Conservation (phyloP, 1,140 invertebrate species). For the Nebria ingens region DNA sequence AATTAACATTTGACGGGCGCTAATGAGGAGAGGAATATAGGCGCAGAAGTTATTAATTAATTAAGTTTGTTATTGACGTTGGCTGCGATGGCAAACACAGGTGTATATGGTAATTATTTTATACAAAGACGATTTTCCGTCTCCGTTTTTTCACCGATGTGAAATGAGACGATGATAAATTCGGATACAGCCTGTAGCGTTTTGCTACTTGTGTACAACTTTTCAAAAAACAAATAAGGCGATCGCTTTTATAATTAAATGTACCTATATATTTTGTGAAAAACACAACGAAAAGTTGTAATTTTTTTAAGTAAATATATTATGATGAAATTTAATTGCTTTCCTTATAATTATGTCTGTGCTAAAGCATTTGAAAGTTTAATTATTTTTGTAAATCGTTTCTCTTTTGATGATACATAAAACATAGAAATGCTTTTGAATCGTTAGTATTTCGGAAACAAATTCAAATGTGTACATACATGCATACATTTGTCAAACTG, state of each 20-base stretch:
- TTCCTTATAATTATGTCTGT: neutral
- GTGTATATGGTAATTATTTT: constrained; percentile 1
- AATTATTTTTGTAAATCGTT: no score
- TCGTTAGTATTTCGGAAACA: neutral
- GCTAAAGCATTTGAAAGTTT: neutral
- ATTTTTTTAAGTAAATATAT: neutral
- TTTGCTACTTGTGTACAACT: neutral
- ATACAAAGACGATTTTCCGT: neutral
- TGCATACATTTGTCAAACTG: no score
- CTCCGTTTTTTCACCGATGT: neutral
- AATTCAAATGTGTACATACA: no score
- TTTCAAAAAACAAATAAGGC: neutral
- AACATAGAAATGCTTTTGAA: neutral
- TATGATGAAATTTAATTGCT: neutral
- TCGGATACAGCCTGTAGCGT: neutral
- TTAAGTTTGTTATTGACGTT: constrained; percentile 5
- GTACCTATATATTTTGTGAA: neutral
- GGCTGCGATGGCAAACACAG: neutral
- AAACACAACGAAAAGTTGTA: neutral
- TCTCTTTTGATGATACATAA: neutral
- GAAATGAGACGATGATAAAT: neutral
- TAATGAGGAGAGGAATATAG: neutral
- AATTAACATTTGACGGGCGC: neutral
- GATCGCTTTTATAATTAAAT: neutral
- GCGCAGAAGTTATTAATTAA: neutral